Evolutionary conservation across 2,797 vertebrate species (phyloP), one percentile per base, ranked within the genome.

Genomic region (Hypotaenidia okinawae): DNA sequence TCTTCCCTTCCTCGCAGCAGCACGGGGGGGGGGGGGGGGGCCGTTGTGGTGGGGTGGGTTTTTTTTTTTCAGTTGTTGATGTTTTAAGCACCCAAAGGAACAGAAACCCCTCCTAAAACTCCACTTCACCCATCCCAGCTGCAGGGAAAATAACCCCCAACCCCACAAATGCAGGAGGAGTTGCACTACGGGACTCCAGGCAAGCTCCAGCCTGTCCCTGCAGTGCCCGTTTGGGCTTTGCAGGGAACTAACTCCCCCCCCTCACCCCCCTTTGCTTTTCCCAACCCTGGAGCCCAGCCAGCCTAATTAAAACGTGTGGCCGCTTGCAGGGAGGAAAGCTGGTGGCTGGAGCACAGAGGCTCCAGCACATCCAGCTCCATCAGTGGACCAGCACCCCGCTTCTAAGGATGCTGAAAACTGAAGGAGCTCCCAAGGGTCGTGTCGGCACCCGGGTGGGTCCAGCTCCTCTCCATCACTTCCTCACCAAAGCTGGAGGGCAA

Each of bases 51-150:
- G 6, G 43, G 28, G 22, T 76, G 63, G 39, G 33, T 41, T 85
- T 87, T 39, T 39, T 39, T 41, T 43, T 43, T 43, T 68, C 58
- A 85, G 77, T 84, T 87, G 39, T 59, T 89, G 85, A 67, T 90
- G 91, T 87, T 89, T 91, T 90, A 96, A 91, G 81, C 63, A 76
- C 67, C 33, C 83, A 82, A 24, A 59, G 75, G 79, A 86, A 95
- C 88, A 90, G 62, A 83, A 91, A 89, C 64, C 0, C 1, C 43
- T 73, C 22, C 35, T 77, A 93, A 94, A 84, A 77, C 61, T 63
- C 84, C 70, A 87, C 83, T 91, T 94, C 91, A 94, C 84, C 78
- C 27, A 7, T n/a, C 55, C 57, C 89, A 95, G 84, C 72, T 92
- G 82, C 91, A 84, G 45, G 6, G 5, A 10, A 32, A 64, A 39